Base-by-base conservation (phyloP, 2,888 invertebrate genomes). In the Hemaris fuciformis region DNA sequence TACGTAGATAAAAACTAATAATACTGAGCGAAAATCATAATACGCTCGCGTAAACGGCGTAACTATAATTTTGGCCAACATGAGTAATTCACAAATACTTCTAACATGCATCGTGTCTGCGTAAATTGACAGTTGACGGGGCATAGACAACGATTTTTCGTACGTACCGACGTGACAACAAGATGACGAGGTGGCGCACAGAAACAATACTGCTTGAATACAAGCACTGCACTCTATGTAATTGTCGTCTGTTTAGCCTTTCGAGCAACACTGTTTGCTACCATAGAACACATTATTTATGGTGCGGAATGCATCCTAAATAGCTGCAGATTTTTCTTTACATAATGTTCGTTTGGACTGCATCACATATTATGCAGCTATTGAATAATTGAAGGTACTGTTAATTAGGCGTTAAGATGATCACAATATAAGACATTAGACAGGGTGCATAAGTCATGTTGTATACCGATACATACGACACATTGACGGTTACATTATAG, bases 11-110 rank as follows among this genome's bases (percentile, higher is more conserved):
- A 77, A 72, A 82, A 85, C 84, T 87, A 89, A 85, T 90, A 88
- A 88, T 87, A 89, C 88, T 88, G 88, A 87, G 87, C 84, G 83
- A 85, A 89, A 88, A 89, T 84, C 76, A 88, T 87, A 86, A 85
- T 83, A 84, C 84, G 83, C 85, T 81, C 78, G 73, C 76, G 78
- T 77, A 75, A 41, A 80, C 72, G 81, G 85, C 87, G 85, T 85
- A 74, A 85, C 83, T 88, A 87, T 81, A 87, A 87, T 87, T 90
- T 89, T 89, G 89, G 89, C 89, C 88, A 82, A 85, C 85, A 79
- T 80, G 89, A 89, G 88, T 88, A 85, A 85, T 85, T 84, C 83
- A 84, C 78, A 57, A 57, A 45, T 45, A 27, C 15, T 43, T 41
- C 56, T 57, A 25, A 45, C 22, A 34, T 59, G 59, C 20, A 45